These are phyloP conservation scores for Andrena bicolor DNA, from an alignment of 2,888 invertebrate species.

Conservation along the genomic window DNA sequence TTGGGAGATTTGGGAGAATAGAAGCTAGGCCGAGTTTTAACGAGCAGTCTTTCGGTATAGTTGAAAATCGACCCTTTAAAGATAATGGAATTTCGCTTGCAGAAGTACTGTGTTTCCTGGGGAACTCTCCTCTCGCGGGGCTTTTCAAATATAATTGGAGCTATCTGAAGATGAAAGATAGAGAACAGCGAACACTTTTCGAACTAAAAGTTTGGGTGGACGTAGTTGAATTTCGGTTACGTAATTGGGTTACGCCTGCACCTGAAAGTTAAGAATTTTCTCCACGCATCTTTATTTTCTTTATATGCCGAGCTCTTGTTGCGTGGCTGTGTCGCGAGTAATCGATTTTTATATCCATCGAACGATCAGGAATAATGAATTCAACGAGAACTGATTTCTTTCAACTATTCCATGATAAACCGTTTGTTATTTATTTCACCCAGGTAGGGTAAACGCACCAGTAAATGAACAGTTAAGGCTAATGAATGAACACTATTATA, in stretches of 20 bases:
- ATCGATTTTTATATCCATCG: too few relatives aligned
- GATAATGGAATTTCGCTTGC: neutral
- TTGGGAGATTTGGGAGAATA: neutral
- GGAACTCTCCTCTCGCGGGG: neutral
- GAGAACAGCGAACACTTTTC: neutral
- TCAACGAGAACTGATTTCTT: too few relatives aligned
- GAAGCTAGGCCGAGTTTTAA: slow-evolving; percentile 3
- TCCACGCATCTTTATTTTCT: neutral
- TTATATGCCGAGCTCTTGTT: neutral
- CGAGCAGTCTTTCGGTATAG: neutral
- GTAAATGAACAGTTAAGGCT: too few relatives aligned
- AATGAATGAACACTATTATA: too few relatives aligned
- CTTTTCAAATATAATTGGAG: neutral
- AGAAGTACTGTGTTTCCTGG: neutral
- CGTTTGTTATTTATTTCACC: too few relatives aligned
- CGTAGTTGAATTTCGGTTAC: neutral
- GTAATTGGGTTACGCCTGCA: neutral
- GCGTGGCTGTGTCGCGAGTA: too few relatives aligned
- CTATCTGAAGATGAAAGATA: neutral
- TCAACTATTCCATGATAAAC: too few relatives aligned
- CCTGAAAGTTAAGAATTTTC: neutral
- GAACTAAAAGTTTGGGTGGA: neutral
- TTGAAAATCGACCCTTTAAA: neutral
- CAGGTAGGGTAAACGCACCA: too few relatives aligned
- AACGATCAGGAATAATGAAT: too few relatives aligned